Percentiles rank a stretch among this genome's conserved stretches.
Evolutionary conservation across 2,113 vertebrate genomes (phyloP).

Genomic region (Syrmaticus mikado): DNA sequence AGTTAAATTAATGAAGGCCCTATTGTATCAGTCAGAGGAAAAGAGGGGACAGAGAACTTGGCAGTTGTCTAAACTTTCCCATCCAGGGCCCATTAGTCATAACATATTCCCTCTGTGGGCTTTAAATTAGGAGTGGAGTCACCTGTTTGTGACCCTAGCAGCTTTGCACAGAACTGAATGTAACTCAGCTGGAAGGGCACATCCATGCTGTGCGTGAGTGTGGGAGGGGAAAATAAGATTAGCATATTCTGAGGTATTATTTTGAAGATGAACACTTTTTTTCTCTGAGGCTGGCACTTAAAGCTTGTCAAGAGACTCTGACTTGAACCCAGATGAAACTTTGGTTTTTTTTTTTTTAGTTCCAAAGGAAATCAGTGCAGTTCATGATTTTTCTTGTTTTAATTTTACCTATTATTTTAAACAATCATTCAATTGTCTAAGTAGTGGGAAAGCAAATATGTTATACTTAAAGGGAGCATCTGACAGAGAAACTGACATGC

Average conservation of each 20-base stretch:
- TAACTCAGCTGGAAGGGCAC: neutral
- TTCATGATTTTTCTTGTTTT: neutral
- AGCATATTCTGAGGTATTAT: neutral
- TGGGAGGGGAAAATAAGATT: neutral
- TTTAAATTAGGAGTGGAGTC: constrained; percentile 33
- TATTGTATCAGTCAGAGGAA: constrained; percentile 20
- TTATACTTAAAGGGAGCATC: neutral
- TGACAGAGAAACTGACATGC: neutral
- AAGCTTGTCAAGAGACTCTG: neutral
- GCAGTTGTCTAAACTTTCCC: constrained; percentile 3
- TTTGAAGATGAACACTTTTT: neutral
- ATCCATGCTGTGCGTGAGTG: neutral
- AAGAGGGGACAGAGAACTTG: constrained; percentile 14
- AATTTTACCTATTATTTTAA: neutral
- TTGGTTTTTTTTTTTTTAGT: neutral
- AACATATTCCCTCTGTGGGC: constrained; percentile 16
- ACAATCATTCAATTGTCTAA: neutral
- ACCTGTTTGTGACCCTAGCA: constrained; percentile 37
- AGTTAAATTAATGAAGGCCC: constrained; percentile 37
- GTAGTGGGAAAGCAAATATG: neutral
- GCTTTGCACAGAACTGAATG: neutral
- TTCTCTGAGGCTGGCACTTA: neutral
- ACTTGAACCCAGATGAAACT: neutral
- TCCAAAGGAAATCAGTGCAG: neutral
- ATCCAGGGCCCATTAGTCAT: constrained; percentile 25